Conservation (phyloP, 2,113 vertebrate species). For the Rhynchomys soricoides region DNA sequence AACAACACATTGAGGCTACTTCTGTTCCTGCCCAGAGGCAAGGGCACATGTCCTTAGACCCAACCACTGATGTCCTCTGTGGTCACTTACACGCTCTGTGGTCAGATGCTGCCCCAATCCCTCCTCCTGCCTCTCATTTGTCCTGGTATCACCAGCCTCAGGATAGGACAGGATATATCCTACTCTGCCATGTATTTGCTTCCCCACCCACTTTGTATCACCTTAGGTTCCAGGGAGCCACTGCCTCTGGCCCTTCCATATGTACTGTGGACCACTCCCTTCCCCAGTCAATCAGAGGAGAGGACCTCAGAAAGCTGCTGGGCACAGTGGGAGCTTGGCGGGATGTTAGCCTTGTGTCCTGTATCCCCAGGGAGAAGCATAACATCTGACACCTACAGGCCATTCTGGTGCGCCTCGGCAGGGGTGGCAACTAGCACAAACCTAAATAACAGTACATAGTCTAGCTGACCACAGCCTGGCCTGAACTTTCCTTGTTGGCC, state of each 20-base stretch:
- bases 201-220: not conserved
- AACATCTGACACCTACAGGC: not conserved
- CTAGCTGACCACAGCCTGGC: not conserved
- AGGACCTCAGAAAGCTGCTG: not conserved
- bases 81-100: not conserved
- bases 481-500: not conserved
- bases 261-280: accelerated
- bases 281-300: not conserved
- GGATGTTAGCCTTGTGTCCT: not conserved
- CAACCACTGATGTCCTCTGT: not conserved
- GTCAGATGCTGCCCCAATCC: not conserved
- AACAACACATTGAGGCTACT: accelerated
- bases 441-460: no score
- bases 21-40: not conserved
- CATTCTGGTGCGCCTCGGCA: not conserved
- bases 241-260: not conserved
- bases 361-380: not conserved
- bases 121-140: not conserved
- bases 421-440: not conserved
- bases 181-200: not conserved
- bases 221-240: not conserved
- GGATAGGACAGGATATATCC: not conserved
- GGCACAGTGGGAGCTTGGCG: not conserved
- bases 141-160: not conserved
- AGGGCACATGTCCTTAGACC: not conserved